phyloP scores from a whole-genome alignment of 2,113 vertebrate species.

The Planiliza haematocheilus region DNA sequence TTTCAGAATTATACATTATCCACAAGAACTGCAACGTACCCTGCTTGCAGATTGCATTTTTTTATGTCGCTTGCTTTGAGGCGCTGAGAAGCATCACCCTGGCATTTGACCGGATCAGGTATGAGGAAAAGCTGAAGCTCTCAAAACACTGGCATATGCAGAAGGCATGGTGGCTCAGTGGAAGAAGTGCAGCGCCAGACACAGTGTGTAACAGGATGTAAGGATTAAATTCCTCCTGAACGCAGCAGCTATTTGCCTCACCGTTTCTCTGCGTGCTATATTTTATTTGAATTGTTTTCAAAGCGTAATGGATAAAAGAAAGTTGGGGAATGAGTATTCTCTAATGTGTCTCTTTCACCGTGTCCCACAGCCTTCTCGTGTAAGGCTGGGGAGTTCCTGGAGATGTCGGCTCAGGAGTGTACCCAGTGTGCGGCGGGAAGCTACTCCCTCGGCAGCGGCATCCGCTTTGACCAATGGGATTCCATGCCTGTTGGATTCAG shows the following conservation, averaged over 20 bases:
- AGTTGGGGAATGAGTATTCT: neutral
- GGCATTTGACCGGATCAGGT: slow-evolving; percentile 26
- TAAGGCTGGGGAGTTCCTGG: slow-evolving; percentile 93
- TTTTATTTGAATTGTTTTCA: neutral
- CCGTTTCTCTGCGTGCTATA: slow-evolving; percentile 15
- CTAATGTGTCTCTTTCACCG: neutral
- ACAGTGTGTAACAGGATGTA: slow-evolving; percentile 57
- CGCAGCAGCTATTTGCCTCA: slow-evolving; percentile 23
- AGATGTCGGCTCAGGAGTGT: slow-evolving; percentile 96
- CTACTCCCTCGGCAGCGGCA: slow-evolving; percentile 95
- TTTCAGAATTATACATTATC: neutral
- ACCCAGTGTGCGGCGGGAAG: slow-evolving; percentile 92
- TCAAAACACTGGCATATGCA: slow-evolving; percentile 1
- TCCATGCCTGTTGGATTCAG: slow-evolving; percentile 93
- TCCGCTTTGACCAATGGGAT: slow-evolving; percentile 98
- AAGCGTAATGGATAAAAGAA: neutral
- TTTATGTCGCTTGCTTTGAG: neutral
- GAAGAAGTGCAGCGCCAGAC: slow-evolving; percentile 35
- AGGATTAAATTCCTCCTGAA: slow-evolving; percentile 45
- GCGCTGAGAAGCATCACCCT: slow-evolving; percentile 2
- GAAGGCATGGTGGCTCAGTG: neutral
- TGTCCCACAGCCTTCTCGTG: slow-evolving; percentile 92
- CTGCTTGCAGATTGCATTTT: neutral
- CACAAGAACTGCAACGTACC: neutral
- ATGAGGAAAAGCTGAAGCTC: slow-evolving; percentile 49